Conservation (phyloP, 1,140 invertebrate species). For the Pentalonia nigronervosa region DNA sequence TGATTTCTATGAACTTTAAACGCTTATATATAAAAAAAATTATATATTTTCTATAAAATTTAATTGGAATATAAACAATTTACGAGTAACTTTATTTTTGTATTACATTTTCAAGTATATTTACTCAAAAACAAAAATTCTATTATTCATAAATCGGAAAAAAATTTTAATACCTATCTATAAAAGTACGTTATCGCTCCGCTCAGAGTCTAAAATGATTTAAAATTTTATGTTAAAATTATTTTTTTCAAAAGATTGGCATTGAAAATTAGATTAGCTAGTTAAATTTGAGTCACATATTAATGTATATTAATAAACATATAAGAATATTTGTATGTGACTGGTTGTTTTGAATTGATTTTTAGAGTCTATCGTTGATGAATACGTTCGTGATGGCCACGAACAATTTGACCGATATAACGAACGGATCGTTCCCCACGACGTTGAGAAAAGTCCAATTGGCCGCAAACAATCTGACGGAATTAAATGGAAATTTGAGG, state of each 20-base stretch:
- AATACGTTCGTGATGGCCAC: conserved; percentile 74
- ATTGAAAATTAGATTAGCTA: too few relatives aligned
- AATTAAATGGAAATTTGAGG: conserved; percentile 77
- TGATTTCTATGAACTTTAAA: too few relatives aligned
- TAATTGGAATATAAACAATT: too few relatives aligned
- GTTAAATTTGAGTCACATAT: background rate
- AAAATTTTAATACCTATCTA: too few relatives aligned
- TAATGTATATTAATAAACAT: background rate
- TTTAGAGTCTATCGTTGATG: conserved; percentile 72
- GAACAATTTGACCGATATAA: conserved; percentile 75
- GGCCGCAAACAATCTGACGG: conserved; percentile 74
- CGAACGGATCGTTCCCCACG: conserved; percentile 72
- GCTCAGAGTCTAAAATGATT: background rate
- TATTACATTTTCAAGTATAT: background rate
- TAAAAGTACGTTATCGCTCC: background rate
- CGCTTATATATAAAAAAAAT: too few relatives aligned
- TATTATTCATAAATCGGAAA: too few relatives aligned
- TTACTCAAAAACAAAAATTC: too few relatives aligned
- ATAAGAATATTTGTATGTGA: background rate
- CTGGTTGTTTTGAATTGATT: background rate
- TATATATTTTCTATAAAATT: background rate
- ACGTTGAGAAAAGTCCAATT: conserved; percentile 74
- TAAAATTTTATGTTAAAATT: background rate
- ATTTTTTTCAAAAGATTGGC: background rate
- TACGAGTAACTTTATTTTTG: too few relatives aligned